Base-by-base conservation (phyloP, 2,888 invertebrate genomes). In the Geophilus truncorum region DNA sequence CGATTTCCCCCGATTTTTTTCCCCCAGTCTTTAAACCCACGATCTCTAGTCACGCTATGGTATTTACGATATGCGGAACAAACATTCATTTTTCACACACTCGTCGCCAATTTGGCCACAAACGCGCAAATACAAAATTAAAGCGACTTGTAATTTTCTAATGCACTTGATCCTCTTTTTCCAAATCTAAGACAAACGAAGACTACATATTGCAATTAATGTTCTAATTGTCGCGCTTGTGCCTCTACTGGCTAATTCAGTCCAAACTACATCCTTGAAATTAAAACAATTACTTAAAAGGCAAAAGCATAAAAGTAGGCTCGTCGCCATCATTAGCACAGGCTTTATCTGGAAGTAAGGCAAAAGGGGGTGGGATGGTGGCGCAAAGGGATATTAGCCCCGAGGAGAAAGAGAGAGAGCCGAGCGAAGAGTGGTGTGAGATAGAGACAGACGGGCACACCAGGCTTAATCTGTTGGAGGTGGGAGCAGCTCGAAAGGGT, bases 261-360 rank as follows among this genome's bases (percentile, higher is more conserved):
- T 70, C 70, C 15, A 70, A 70, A 70, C 70, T 70, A 25, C 70
- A 70, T 28, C 28, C 51, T 70, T 70, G 25, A 70, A 70, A 70
- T 70, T 70, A 70, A 70, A 70, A 70, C 70, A 70, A 70, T 70
- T 70, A 70, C 70, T 70, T 70, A 70, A 70, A 70, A 70, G 70
- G 70, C 70, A 70, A 70, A 70, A 70, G 70, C 70, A 70, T 70
- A 70, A 70, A 70, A 70, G 70, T 70, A 70, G 70, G 70, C 70
- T 70, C 70, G 70, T 70, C 70, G 70, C 70, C 70, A 70, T 70
- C 70, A 70, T 70, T 70, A 70, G 70, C 70, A 70, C 12, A 25
- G n/a, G 70, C 70, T 70, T 70, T 70, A 70, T 70, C 70, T 70
- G 70, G 25, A 70, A 70, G 12, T 70, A 70, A 70, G 70, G 70